These are phyloP conservation scores for Anthoscopus minutus DNA, from an alignment of 2,113 vertebrate species.

Conservation along the genomic window DNA sequence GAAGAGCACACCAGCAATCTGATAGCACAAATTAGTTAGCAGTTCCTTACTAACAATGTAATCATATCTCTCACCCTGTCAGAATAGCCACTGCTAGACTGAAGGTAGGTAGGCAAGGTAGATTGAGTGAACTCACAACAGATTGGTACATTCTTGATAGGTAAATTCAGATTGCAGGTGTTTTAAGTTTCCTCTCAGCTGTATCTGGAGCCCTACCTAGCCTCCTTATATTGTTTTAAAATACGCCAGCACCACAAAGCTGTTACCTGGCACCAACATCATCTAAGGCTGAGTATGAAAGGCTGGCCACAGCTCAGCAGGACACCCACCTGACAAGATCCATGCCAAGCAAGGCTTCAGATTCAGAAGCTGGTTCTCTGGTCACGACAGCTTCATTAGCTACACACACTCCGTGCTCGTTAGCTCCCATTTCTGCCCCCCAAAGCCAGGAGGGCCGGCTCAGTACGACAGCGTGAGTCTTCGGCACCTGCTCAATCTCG, in stretches of 20 bases:
- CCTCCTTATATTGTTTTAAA: background rate
- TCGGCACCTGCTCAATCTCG: conserved; percentile 70
- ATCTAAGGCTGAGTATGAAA: background rate
- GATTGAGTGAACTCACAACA: background rate
- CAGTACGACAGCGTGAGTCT: conserved; percentile 74
- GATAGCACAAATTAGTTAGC: background rate
- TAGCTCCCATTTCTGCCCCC: conserved; percentile 83
- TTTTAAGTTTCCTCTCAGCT: background rate
- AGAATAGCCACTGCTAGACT: background rate
- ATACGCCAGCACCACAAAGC: background rate
- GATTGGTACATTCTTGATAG: background rate
- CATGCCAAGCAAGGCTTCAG: conserved; percentile 77
- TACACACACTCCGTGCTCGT: conserved; percentile 78
- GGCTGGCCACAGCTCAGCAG: background rate
- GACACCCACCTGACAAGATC: conserved; percentile 78
- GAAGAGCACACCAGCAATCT: background rate
- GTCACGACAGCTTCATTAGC: conserved; percentile 70
- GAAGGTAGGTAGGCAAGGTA: background rate
- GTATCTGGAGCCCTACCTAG: background rate
- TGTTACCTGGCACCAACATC: background rate
- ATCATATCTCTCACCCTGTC: background rate
- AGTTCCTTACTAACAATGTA: background rate
- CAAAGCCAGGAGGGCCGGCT: conserved; percentile 81
- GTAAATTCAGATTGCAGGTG: background rate
- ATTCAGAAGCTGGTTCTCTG: conserved; percentile 69